These are phyloP conservation scores for Dipodomys spectabilis DNA, from an alignment of 2,113 vertebrate species.

Conservation along the genomic window DNA sequence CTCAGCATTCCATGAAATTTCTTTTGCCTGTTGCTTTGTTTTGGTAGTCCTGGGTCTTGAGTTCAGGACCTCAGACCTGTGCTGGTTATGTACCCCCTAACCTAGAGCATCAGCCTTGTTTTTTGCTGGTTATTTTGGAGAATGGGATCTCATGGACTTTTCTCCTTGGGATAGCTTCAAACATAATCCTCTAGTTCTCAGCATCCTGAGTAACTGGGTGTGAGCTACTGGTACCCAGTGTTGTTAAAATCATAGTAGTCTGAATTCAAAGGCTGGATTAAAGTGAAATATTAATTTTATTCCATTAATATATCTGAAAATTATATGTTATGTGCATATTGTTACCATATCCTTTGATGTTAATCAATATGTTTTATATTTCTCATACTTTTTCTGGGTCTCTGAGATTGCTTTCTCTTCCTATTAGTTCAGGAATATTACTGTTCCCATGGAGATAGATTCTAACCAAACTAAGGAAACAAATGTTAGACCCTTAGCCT, in stretches of 20 bases:
- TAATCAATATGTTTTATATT: slow-evolving; percentile 15
- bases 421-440: not conserved
- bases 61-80: no score
- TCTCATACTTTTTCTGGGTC: not conserved
- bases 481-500: not conserved
- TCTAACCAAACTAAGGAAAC: not conserved
- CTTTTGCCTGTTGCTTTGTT: no score
- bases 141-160: no score
- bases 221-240: no score
- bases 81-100: no score
- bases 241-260: not conserved
- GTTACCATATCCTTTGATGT: not conserved
- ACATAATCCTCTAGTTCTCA: no score
- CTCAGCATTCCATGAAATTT: not conserved
- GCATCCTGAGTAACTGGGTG: no score
- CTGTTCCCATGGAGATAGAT: not conserved
- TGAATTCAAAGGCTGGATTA: not conserved
- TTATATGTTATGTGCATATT: not conserved
- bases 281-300: not conserved
- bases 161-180: no score
- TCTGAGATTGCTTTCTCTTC: not conserved
- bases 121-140: no score
- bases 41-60: no score
- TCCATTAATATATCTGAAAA: not conserved
- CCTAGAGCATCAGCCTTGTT: no score